Evolutionary conservation across 2,113 vertebrate species (phyloP), one percentile per base, ranked within the genome.

Genomic region (Macquaria australasica): DNA sequence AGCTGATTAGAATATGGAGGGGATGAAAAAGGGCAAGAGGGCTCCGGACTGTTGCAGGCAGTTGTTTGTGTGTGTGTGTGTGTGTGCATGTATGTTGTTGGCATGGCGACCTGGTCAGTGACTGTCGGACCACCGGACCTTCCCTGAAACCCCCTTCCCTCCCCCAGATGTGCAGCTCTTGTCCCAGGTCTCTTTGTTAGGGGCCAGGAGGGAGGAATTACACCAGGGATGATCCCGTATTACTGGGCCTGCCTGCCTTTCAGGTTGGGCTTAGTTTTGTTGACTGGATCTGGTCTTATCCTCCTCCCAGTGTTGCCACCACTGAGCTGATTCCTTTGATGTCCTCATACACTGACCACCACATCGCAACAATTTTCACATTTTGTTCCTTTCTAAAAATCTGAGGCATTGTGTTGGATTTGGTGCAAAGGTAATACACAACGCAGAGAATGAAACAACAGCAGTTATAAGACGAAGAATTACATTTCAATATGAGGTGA

Each of bases 1-100:
- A 78, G 76, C 92, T 95, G 94, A 97, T 97, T 96, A 97, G 93
- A 96, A 95, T 95, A 95, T 93, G 90, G 88, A 89, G 83, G 90
- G 88, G 89, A 94, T 93, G 91, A 95, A 93, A 93, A 84, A 90
- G 94, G 91, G 86, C 87, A 91, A 85, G 55, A 93, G 88, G 90
- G 87, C 92, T 88, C 48, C 28, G 85, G 89, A 92, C 95, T 93
- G 90, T 89, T 85, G 81, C 84, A 71, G 53, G 56, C 84, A 58
- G 83, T 92, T 81, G 73, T 78, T 83, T 72, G 69, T 73, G 76
- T 78, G 81, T 85, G 68, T 71, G 15, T 74, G 74, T 87, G 68
- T 86, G 77, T 85, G 71, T 71, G 15, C 14, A 56, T 72, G 43
- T 72, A 74, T 87, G 83, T 53, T 83, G 93, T 95, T 95, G 95